Evolutionary conservation across 2,113 vertebrate species (phyloP).

Genomic region (Setophaga kirtlandii): DNA sequence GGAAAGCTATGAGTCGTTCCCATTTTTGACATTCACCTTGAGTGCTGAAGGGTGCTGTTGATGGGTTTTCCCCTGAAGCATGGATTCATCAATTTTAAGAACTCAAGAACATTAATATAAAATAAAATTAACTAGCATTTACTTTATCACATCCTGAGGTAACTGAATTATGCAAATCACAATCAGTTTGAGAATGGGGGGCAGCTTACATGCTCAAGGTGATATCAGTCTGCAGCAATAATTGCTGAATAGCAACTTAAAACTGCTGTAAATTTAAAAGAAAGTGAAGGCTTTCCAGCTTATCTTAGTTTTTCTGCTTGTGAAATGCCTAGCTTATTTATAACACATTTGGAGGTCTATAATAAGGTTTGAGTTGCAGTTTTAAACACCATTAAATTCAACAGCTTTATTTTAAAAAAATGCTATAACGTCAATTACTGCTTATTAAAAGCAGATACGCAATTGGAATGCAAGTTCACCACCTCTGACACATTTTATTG

Average conservation of each 20-base stretch:
- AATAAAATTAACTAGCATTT: neutral
- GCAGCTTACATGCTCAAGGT: neutral
- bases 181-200: neutral
- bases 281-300: neutral
- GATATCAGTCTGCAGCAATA: neutral
- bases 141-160: neutral
- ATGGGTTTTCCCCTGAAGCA: neutral
- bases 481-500: neutral
- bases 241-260: neutral
- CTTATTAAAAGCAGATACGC: neutral
- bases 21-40: neutral
- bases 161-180: constrained; percentile 9
- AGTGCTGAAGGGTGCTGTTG: neutral
- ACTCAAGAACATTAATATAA: neutral
- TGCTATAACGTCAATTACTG: neutral
- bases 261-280: neutral
- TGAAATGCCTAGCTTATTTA: neutral
- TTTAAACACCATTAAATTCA: neutral
- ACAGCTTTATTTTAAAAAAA: neutral
- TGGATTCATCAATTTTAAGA: neutral
- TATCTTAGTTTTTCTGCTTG: neutral
- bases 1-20: neutral
- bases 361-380: neutral
- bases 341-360: neutral
- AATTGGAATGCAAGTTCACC: neutral